Base-by-base conservation (phyloP, 2,113 vertebrate genomes). In the Todiramphus chloris region DNA sequence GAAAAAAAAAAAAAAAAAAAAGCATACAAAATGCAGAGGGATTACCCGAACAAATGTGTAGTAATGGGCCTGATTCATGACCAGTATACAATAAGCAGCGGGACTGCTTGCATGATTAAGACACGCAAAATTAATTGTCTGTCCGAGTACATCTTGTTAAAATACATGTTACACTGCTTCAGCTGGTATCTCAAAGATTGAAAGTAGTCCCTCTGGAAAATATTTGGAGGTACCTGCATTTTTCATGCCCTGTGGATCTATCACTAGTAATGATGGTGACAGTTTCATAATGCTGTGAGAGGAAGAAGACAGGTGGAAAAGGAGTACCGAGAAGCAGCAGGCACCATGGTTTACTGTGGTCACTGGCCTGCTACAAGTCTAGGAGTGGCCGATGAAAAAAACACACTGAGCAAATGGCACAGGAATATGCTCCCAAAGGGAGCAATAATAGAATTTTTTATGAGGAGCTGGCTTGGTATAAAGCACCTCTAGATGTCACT, bases 401-500 rank as follows among this genome's bases (percentile, higher is more conserved):
- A 10, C 13, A 37, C 53, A 19, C 5, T 0, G 9, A 60, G 9
- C 44, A 48, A 66, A 46, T 0, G 1, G 41, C 28, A 8, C 4
- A 43, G 31, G 31, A 83, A 37, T 23, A 68, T 27, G 4, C 73
- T 44, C 28, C 5, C 28, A 64, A 86, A 66, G 28, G 15, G 59
- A 31, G 53, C 30, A 33, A 17, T 21, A 68, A 43, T 6, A 78
- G 13, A 8, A 68, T 11, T 18, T 81, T 80, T 70, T 78, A 37
- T 50, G 24, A 39, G 25, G 74, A 51, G 18, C 35, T 13, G 11
- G 27, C 24, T 35, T 76, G 13, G 35, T 87, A 27, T 44, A 43
- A 75, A 83, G 39, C 25, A 89, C 98, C 98, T 98, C 97, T 98
- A 98, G 98, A 90, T 98, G 98, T 98, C 98, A 98, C 95, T 97